A percentile compares a stretch with the other conserved stretches of the same genome.
Conservation (phyloP, 2,888 invertebrate species). For the Osedax frankpressi region DNA sequence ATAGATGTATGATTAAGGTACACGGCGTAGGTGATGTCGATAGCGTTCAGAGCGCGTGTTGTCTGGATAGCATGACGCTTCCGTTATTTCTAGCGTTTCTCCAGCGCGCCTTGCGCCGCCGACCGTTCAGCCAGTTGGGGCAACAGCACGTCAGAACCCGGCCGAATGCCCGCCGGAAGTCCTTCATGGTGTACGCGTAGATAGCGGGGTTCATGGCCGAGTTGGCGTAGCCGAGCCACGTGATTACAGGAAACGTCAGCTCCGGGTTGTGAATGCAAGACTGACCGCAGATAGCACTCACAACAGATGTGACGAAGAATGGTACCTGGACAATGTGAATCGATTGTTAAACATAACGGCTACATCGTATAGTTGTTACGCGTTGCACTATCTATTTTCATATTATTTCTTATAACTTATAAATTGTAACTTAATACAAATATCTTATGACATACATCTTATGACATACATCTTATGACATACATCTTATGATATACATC, state of each 20-base stretch:
- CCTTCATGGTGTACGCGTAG: conserved; percentile 94
- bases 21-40: no score
- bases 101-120: not conserved
- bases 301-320: conserved; percentile 83
- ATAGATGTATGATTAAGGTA: no score
- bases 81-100: not conserved
- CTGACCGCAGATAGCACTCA: conserved; percentile 71
- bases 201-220: conserved; percentile 63
- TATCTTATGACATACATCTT: no score
- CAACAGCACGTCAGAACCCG: conserved; percentile 62
- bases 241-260: conserved; percentile 40
- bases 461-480: no score
- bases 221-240: conserved; percentile 46
- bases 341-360: no score
- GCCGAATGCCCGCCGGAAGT: conserved; percentile 76
- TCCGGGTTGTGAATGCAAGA: conserved; percentile 46
- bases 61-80: not conserved
- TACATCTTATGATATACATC: no score
- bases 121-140: conserved; percentile 24
- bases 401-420: no score
- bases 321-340: no score
- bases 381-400: no score
- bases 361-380: no score
- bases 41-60: no score
- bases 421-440: no score